These are phyloP conservation scores for Esox masquinongy DNA, from an alignment of 2,797 vertebrate genomes.

Conservation along the genomic window DNA sequence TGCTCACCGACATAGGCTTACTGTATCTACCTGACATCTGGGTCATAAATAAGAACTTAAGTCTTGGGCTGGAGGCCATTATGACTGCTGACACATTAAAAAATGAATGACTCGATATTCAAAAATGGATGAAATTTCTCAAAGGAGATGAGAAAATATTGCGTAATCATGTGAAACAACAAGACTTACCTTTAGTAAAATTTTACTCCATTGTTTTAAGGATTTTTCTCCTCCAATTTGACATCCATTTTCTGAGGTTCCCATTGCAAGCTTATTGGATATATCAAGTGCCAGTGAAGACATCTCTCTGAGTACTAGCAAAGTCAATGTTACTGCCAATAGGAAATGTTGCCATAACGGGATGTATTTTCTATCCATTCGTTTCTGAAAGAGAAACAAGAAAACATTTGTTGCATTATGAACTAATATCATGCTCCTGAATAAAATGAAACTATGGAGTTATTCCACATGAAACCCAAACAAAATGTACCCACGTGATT, in stretches of 20 bases:
- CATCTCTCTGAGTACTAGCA: conserved; percentile 36
- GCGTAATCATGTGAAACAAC: conserved; percentile 27
- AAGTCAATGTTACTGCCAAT: conserved; percentile 35
- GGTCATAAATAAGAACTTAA: neutral
- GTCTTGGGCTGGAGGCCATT: neutral
- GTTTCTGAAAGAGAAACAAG: conserved; percentile 61
- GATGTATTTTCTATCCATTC: conserved; percentile 64
- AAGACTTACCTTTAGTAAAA: conserved; percentile 68
- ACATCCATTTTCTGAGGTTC: conserved; percentile 42
- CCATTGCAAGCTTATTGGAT: conserved; percentile 60
- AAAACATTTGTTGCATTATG: neutral
- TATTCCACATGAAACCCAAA: too few relatives aligned
- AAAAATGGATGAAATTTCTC: neutral
- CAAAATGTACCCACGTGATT: too few relatives aligned
- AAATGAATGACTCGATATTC: neutral
- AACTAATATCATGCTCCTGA: neutral
- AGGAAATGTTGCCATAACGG: conserved; percentile 43
- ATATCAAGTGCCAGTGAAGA: conserved; percentile 39
- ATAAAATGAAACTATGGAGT: neutral
- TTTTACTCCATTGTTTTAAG: conserved; percentile 45
- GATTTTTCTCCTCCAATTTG: conserved; percentile 52
- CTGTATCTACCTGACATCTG: neutral
- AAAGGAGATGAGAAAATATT: neutral
- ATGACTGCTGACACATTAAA: neutral
- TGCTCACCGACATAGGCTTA: neutral